Base-by-base conservation (phyloP, 1,140 invertebrate species). In the Drosophila lini region DNA sequence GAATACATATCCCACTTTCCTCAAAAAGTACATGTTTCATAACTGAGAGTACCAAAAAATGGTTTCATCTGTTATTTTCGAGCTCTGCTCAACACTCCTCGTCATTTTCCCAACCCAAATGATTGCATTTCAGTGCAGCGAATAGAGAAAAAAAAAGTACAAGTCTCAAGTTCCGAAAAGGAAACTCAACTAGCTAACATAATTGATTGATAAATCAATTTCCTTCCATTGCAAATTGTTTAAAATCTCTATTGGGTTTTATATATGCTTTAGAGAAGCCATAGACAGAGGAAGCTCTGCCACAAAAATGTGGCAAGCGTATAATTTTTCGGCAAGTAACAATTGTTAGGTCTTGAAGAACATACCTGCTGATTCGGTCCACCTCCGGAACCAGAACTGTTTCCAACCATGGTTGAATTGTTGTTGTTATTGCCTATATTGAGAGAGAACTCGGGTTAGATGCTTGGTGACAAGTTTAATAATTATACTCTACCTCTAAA, bases 331-430 rank as follows among this genome's bases (percentile, higher is more conserved):
- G 22, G 52, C 34, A 55, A 22, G 38, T 16, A 15, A 36, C 6
- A 16, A 10, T 28, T n/a, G 19, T 70, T 58, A 22, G 42, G 65
- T 34, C 36, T 58, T 32, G 40, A 42, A 80, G 34, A 32, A 86
- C 83, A 78, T 89, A 88, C 83, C 84, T 86, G 83, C 13, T 73
- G 52, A 19, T 83, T 88, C n/a, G 81, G 76, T 45, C 62, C 53
- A 16, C 74, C 52, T 5, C 52, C 78, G 5, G 75, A 62, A 48
- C 78, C 83, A 32, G 74, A 45, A 42, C 78, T 86, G 19, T 74
- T 80, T 44, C 84, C 84, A 41, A 63, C 64, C 83, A 89, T 84
- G 11, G 73, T 65, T 10, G 81, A 69, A 36, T 86, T 86, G 71
- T 79, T 81, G 38, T 85, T 89, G 16, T 80, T 82, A 36, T 57